A percentile compares a stretch with the other conserved stretches of the same genome.
Evolutionary conservation across 2,888 invertebrate species (phyloP).

Genomic region (Hypercompe scribonia): DNA sequence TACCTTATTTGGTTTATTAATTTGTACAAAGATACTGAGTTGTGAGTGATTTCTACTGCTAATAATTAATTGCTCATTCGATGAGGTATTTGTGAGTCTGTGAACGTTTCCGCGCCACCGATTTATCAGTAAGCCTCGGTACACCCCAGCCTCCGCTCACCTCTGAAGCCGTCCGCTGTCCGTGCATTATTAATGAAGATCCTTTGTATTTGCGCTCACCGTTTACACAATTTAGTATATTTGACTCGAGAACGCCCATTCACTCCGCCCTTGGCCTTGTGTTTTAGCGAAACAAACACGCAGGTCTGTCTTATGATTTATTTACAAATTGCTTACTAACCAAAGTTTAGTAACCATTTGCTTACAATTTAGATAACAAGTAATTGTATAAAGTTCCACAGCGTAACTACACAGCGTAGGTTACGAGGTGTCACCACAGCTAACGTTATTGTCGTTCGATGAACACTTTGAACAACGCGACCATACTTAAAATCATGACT

Average conservation of each 20-base stretch:
- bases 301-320: background rate
- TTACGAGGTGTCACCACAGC: background rate
- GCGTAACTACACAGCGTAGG: background rate
- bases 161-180: conserved; percentile 3
- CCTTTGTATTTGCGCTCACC: conserved; percentile 4
- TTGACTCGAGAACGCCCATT: background rate
- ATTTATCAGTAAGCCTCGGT: background rate
- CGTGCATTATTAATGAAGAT: conserved; percentile 6
- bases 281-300: background rate
- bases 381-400: background rate
- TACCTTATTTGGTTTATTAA: background rate
- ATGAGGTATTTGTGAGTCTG: background rate
- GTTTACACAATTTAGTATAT: conserved; percentile 6
- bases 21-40: background rate
- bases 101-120: background rate
- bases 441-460: background rate
- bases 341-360: background rate
- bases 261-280: conserved; percentile 5
- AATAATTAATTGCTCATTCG: background rate
- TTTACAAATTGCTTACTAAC: background rate
- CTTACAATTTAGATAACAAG: background rate
- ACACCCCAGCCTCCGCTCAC: background rate
- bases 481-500: background rate
- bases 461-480: background rate
- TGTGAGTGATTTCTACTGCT: background rate